Evolutionary conservation across 2,888 invertebrate species (phyloP).

Genomic region (Pterostichus niger): DNA sequence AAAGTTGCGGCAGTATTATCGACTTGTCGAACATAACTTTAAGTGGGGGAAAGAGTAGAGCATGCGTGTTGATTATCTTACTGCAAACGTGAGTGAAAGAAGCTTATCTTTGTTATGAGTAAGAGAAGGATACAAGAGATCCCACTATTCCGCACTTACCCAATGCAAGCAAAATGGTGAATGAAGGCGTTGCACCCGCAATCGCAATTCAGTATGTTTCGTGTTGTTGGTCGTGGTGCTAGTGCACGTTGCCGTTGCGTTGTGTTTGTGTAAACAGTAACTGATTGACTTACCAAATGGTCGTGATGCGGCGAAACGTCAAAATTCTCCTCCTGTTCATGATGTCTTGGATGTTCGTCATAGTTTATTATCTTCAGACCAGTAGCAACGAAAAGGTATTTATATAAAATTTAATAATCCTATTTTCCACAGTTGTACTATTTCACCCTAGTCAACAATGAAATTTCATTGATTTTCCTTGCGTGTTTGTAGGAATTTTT

Average conservation of each 20-base stretch:
- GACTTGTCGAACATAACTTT: constrained; percentile 1
- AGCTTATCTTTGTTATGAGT: constrained; percentile 14
- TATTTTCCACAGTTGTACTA: constrained; percentile 28
- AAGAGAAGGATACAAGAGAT: constrained; percentile 61
- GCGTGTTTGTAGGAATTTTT: constrained; percentile 29
- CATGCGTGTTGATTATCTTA: constrained; percentile 51
- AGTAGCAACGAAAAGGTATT: constrained; percentile 80
- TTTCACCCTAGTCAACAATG: constrained; percentile 51
- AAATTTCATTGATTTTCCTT: constrained; percentile 58
- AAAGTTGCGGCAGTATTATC: constrained; percentile 47
- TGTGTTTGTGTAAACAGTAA: constrained; percentile 62
- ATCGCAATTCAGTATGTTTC: constrained; percentile 61
- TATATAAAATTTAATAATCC: constrained; percentile 37
- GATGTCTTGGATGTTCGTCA: constrained; percentile 83
- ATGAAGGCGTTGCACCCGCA: constrained; percentile 58
- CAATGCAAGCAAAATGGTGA: constrained; percentile 61
- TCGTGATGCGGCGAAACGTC: constrained; percentile 81
- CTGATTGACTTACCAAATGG: constrained; percentile 60
- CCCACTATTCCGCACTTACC: constrained; percentile 63
- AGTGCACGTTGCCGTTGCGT: constrained; percentile 50
- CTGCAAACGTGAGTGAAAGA: constrained; percentile 34
- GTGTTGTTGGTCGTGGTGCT: constrained; percentile 39
- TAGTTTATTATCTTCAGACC: constrained; percentile 82
- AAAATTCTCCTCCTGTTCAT: constrained; percentile 82
- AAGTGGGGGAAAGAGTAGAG: constrained; percentile 27